Evolutionary conservation across 2,113 vertebrate species (phyloP), one percentile per base, ranked within the genome.

Genomic region (Irena cyanogastra): DNA sequence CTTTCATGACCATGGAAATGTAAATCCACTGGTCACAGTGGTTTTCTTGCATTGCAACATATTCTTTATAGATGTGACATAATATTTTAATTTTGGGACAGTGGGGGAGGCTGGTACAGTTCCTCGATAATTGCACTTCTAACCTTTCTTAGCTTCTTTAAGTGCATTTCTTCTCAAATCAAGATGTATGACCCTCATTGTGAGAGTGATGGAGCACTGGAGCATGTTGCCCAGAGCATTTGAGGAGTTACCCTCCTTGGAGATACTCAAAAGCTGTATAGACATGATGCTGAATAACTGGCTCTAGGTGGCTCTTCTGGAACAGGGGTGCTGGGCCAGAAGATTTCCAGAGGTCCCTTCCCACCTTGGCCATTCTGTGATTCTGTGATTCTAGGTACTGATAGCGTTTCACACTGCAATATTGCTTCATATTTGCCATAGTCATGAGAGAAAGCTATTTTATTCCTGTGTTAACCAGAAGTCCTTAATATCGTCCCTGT

Each of bases 51-150:
- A 56, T 49, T 76, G 31, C 33, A 84, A 21, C 22, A 65, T 61
- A 6, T 63, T 91, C 33, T 87, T 91, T 63, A 83, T 10, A 74
- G 33, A 30, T n/a, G 4, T 45, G 26, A 20, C 18, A 7, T 33
- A 9, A 16, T 66, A 65, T 70, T 50, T 52, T 13, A 16, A 57
- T 71, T 65, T 16, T 33, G 15, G 11, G 21, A 11, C 21, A 1
- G 0, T 18, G 39, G 15, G 6, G 6, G 13, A 4, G 3, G 6
- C 33, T 42, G 10, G 2, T 65, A 22, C 10, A 35, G 11, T 41
- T 65, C 15, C 35, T 84, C 39, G 21, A 65, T 74, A 75, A 53
- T 10, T 81, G 7, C 12, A 53, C 15, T 69, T 92, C 22, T 87
- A 61, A 52, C 1, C 13, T 16, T 37, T 87, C 26, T 71, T 76